A percentile compares a stretch with the other conserved stretches of the same genome.
Conservation (phyloP, 2,797 vertebrate species). For the Euphonia xanthogaster region DNA sequence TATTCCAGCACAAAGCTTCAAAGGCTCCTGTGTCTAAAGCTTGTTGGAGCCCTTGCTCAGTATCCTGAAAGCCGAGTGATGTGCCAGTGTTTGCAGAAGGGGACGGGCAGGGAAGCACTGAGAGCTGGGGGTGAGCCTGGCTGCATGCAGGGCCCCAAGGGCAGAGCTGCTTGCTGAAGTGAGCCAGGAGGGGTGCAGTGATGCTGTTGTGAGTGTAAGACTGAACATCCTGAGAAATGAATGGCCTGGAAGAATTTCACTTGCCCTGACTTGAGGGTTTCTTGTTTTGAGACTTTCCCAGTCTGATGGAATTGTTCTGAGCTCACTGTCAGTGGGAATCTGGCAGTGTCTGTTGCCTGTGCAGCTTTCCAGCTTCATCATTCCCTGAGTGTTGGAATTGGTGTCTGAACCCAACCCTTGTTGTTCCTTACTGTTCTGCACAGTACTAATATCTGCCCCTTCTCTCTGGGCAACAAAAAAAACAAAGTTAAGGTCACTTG, state of each 20-base stretch:
- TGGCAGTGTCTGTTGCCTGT: not conserved
- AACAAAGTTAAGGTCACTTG: not conserved
- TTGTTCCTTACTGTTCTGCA: not conserved
- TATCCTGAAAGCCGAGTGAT: not conserved
- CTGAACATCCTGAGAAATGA: not conserved
- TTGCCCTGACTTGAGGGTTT: not conserved
- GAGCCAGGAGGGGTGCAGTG: not conserved
- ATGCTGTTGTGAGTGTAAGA: not conserved
- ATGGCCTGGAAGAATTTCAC: not conserved
- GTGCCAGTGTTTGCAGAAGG: not conserved
- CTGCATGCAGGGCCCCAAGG: accelerated
- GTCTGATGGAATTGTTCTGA: not conserved
- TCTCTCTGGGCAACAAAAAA: not conserved
- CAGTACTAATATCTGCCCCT: not conserved
- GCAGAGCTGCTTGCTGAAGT: not conserved
- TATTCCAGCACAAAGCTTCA: not conserved
- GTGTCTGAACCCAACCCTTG: not conserved
- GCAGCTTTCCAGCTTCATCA: not conserved
- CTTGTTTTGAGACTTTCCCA: not conserved
- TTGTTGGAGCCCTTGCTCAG: not conserved
- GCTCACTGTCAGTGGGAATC: not conserved
- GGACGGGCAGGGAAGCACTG: not conserved
- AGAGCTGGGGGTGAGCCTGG: too few relatives aligned
- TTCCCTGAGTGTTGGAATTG: not conserved
- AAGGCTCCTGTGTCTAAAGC: not conserved